Evolutionary conservation across 2,888 invertebrate species (phyloP), one percentile per base, ranked within the genome.

Genomic region (Yponomeuta evonymella): DNA sequence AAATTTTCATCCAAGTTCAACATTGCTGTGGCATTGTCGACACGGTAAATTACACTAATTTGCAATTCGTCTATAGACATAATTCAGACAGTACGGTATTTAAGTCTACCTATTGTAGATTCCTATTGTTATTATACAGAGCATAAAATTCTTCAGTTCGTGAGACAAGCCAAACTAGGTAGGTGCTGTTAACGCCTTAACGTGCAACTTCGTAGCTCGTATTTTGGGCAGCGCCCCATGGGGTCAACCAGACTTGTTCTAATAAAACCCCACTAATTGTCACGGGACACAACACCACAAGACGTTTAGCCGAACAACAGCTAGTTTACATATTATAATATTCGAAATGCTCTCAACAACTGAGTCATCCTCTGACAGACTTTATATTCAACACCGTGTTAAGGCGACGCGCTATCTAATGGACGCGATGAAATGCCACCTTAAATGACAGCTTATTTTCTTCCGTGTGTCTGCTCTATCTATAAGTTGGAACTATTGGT

Each of bases 311-410:
- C 75, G 80, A 82, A 84, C 85, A 83, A 82, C 82, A 82, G 81
- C 89, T 87, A 89, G 85, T 91, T 90, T 86, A 89, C 91, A 89
- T 90, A 90, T 87, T 87, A 87, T 88, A 84, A 88, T 90, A 90
- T 89, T 89, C 87, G 88, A 89, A 87, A 89, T 87, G 83, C 85
- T 86, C 85, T 84, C 84, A 79, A 82, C 84, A 78, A 86, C 90
- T 89, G 90, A 92, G 88, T 92, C 91, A 91, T 89, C 85, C 87
- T 84, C 80, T 78, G 83, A 83, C 84, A 83, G 82, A 79, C 79
- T 84, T 83, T 82, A 82, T 82, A 83, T 86, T 84, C 81, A 85
- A 84, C 81, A 83, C 80, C 83, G 76, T 82, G 43, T 87, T 89
- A 88, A 88, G 86, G 83, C 74, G 73, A 71, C 71, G 70, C 69